phyloP scores from a whole-genome alignment of 2,113 vertebrate genomes.

The Sebastes schlegelii region DNA sequence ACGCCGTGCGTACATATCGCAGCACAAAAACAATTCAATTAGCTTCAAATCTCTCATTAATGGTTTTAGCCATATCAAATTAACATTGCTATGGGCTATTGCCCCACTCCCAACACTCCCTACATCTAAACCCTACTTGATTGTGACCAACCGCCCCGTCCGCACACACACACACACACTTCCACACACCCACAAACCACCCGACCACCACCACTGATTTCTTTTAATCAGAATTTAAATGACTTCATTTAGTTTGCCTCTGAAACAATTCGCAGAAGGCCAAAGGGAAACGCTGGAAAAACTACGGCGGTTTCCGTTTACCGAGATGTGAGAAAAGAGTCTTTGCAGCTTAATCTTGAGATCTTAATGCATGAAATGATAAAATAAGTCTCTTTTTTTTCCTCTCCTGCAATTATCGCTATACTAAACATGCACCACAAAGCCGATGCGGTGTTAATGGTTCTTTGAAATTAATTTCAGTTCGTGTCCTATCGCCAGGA shows the following conservation, averaged over 20 bases:
- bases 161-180: background rate
- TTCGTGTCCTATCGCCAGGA: slow-evolving; percentile 52
- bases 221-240: slow-evolving; percentile 80
- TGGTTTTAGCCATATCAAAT: slow-evolving; percentile 71
- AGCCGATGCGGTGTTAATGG: slow-evolving; percentile 32
- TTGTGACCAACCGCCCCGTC: slow-evolving; percentile 25
- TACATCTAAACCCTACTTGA: slow-evolving; percentile 59
- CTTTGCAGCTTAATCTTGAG: slow-evolving; percentile 51
- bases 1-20: slow-evolving; percentile 19
- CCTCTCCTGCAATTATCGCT: slow-evolving; percentile 6
- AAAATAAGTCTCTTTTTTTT: slow-evolving; percentile 14
- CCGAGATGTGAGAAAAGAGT: slow-evolving; percentile 11
- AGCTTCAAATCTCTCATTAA: slow-evolving; percentile 68
- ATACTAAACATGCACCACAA: slow-evolving; percentile 5
- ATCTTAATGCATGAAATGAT: slow-evolving; percentile 62
- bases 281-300: slow-evolving; percentile 42
- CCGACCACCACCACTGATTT: slow-evolving; percentile 47
- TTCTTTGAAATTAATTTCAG: slow-evolving; percentile 62
- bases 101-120: slow-evolving; percentile 52
- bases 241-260: slow-evolving; percentile 74
- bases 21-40: slow-evolving; percentile 72
- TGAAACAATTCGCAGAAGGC: slow-evolving; percentile 60
- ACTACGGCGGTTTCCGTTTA: slow-evolving; percentile 16
- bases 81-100: slow-evolving; percentile 73
- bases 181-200: slow-evolving; percentile 9